Base-by-base conservation (phyloP, 2,888 invertebrate genomes). In the Thera obeliscata region DNA sequence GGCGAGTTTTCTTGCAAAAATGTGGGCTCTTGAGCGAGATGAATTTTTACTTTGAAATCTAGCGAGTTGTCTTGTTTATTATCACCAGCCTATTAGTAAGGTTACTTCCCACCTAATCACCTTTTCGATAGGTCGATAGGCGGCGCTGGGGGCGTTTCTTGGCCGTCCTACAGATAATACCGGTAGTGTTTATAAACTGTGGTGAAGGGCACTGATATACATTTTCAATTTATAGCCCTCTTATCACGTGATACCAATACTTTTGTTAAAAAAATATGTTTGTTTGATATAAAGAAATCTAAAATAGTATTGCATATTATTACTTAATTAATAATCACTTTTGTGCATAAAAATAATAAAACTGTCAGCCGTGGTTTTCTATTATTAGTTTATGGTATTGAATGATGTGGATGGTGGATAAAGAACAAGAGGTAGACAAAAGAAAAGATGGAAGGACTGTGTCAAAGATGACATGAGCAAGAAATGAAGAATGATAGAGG, bases 121-220 rank as follows among this genome's bases (percentile, higher is more conserved):
- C 59, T 48, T n/a, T 36, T 38, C 38, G 49, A 59, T 59, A 59
- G 59, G 43, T 46, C 55, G 52, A 54, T 55, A 61, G 61, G 55
- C 61, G 61, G 52, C 43, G 33, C 61, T 12, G 43, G 52, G 55
- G 61, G 61, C 61, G 55, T 61, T 33, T 52, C 61, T 59, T 41
- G 41, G 22, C 61, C 54, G 49, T 61, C 61, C 61, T 54, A 52
- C 22, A 56, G 55, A 55, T 62, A 62, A 38, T 33, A 22, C 22
- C 22, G 22, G 22, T 22, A 4, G n/a, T 50, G 50, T 56, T 61
- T 41, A 43, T 50, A 43, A 46, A 46, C 50, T 38, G 43, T 22
- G 36, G 33, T 54, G 38, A 54, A 61, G 52, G 61, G 35, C 60
- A 61, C 11, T 43, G 57, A 46, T 58, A 6, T 22, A 41, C 55